Evolutionary conservation across 2,888 invertebrate species (phyloP), one percentile per base, ranked within the genome.

Genomic region (Eurytoma californica): DNA sequence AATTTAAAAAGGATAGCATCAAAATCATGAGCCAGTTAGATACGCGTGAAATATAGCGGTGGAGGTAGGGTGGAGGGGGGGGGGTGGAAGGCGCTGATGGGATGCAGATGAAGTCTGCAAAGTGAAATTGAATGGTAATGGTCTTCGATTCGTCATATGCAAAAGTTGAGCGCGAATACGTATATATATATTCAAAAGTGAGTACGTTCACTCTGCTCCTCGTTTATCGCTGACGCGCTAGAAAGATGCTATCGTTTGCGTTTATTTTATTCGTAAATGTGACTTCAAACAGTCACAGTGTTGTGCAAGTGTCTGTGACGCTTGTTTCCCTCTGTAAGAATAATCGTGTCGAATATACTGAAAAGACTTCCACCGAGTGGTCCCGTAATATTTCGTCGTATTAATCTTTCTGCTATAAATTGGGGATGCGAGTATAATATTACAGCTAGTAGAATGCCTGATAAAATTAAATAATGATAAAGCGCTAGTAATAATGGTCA

Each of bases 61-160:
- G 14, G 12, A 20, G 47, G n/a, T n/a, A n/a, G n/a, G n/a, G n/a
- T n/a, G n/a, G n/a, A n/a, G 28, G 13, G 24, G 60, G 39, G 57
- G 16, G 60, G 24, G 55, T 24, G 14, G 51, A 81, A 86, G 85
- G 85, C 75, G 86, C 82, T 83, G 86, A 84, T 85, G 82, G 84
- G 84, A 87, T n/a, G 86, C 86, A 87, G 87, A 87, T 86, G 86
- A 86, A 86, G 84, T 82, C 28, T 83, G 83, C 79, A 84, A 83
- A 86, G 85, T 85, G 86, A 88, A 86, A 89, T 89, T 88, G 88
- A 88, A 88, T 88, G 86, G 88, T 88, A 88, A 89, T 88, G 86
- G 88, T 85, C 84, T 84, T 86, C 86, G 87, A 89, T 89, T 88
- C 88, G 88, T 89, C 89, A 89, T 89, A 88, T 87, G 89, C 87